Base-by-base conservation (phyloP, 2,113 vertebrate genomes). In the Melanocharis versteri region DNA sequence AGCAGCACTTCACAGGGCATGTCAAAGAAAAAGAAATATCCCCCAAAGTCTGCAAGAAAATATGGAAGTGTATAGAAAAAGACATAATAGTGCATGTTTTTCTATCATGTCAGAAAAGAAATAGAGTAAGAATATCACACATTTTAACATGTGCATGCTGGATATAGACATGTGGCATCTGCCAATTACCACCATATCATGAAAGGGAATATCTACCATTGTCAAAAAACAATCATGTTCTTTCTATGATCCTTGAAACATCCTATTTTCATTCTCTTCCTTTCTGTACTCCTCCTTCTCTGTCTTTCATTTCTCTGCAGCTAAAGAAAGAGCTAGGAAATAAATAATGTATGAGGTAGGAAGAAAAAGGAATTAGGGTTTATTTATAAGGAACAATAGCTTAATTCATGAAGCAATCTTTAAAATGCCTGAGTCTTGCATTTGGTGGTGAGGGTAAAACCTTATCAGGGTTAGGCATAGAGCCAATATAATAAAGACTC, bases 361-460 rank as follows among this genome's bases (percentile, higher is more conserved):
- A 11, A 68, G 62, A 47, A 83, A 80, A 61, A 72, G 31, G 47
- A 86, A 78, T 60, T 92, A 83, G 33, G 60, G 33, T 71, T 60
- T 94, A 72, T 90, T 91, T 96, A 62, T 80, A 70, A 89, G 51
- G 61, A 90, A 91, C 50, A 81, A 88, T 88, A 81, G 54, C 56
- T 91, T 96, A 94, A 97, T 96, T 96, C 83, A 91, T 82, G 89
- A 93, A 70, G 58, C 53, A 42, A 72, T 76, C 75, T 66, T 95
- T 93, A 90, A 77, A 97, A 87, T 83, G 28, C 24, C 30, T 40
- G 68, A 83, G 66, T 40, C 84, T 91, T 95, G 40, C 83, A 87
- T 65, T 83, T 83, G 71, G 17, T 90, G 70, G 18, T 72, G 62
- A 87, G 53, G n/a, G 90, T 60, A 87, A 83, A 57, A 91, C 83